A percentile compares a stretch with the other conserved stretches of the same genome.
Evolutionary conservation across 2,797 vertebrate species (phyloP).

Genomic region (Scolopax rusticola): DNA sequence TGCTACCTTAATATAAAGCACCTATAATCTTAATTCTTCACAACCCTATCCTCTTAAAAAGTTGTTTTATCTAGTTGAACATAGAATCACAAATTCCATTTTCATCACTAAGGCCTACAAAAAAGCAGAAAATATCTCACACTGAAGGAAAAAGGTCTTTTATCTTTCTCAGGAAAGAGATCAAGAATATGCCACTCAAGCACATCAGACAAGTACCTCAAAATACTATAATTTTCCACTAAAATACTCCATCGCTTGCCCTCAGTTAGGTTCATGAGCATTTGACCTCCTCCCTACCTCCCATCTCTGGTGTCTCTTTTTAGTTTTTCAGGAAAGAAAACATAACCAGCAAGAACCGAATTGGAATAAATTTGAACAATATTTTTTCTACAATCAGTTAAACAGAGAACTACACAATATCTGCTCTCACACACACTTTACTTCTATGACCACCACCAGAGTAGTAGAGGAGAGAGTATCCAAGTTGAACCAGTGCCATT

Average conservation of each 20-base stretch:
- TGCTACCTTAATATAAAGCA: not conserved
- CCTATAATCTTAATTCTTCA: not conserved
- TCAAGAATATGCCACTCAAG: not conserved
- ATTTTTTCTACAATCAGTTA: not conserved
- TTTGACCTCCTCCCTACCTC: not conserved
- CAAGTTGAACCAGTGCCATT: not conserved
- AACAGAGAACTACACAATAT: not conserved
- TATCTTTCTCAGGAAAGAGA: not conserved
- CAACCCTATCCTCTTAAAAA: not conserved
- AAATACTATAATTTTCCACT: not conserved
- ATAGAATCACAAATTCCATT: not conserved
- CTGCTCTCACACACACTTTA: not conserved
- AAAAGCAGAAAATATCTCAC: not conserved
- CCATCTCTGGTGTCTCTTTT: not conserved
- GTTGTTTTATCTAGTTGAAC: not conserved
- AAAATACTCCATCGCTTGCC: not conserved
- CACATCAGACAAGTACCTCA: not conserved
- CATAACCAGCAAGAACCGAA: not conserved
- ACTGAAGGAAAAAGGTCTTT: not conserved
- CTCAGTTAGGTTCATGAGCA: no score
- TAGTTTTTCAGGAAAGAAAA: not conserved
- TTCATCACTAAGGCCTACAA: not conserved
- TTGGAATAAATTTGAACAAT: not conserved
- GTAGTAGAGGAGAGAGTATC: not conserved
- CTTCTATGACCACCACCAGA: not conserved